Evolutionary conservation across 2,888 invertebrate genomes (phyloP).

Genomic region (Apodemia mormo): DNA sequence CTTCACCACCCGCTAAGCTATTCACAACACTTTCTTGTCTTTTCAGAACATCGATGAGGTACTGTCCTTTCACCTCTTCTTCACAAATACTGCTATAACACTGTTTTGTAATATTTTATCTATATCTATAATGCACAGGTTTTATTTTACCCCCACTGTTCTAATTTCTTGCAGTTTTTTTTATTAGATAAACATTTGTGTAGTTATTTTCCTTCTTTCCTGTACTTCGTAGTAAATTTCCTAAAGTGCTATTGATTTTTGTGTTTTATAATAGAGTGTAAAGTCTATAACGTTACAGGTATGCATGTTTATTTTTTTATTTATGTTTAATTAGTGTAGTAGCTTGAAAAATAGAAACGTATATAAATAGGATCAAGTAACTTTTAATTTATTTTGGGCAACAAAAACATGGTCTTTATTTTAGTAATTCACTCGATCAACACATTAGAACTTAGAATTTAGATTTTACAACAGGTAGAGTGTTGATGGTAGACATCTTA

Average conservation of each 20-base stretch:
- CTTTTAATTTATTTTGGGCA: background rate
- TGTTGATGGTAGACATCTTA: background rate
- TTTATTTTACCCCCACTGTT: conserved; percentile 34
- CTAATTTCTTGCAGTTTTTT: conserved; percentile 21
- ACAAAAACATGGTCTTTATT: background rate
- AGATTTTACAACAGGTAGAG: background rate
- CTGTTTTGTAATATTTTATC: conserved; percentile 50
- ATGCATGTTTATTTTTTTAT: background rate
- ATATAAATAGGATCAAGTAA: background rate
- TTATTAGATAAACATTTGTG: background rate
- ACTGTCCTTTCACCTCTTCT: conserved; percentile 72
- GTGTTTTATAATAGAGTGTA: background rate
- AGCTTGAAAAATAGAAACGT: conserved; percentile 13
- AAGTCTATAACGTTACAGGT: background rate
- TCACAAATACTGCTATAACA: conserved; percentile 52
- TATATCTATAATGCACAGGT: conserved; percentile 59
- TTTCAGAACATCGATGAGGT: conserved; percentile 84
- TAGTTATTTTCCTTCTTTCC: background rate
- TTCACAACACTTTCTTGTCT: conserved; percentile 79
- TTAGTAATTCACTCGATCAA: background rate
- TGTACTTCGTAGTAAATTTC: background rate
- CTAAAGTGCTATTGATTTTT: background rate
- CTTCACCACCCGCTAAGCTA: conserved; percentile 58
- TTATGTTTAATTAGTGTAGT: background rate
- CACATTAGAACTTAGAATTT: background rate